Evolutionary conservation across 2,797 vertebrate species (phyloP).

Genomic region (Ctenopoma multispine): DNA sequence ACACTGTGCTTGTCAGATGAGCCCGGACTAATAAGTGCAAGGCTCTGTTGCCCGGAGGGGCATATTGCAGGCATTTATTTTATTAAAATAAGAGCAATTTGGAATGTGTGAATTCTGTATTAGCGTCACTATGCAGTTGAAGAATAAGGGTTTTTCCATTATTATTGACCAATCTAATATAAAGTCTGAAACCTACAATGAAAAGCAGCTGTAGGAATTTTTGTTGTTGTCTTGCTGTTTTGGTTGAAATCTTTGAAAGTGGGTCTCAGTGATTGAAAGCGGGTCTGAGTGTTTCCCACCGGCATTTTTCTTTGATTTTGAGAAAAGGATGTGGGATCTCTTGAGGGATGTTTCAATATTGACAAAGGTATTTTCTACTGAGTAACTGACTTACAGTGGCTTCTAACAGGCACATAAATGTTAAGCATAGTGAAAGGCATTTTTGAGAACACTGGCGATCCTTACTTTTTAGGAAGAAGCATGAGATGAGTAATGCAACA

Average conservation of each 20-base stretch:
- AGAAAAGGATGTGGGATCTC: constrained; percentile 1
- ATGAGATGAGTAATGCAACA: too few species aligned
- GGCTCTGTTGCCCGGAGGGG: constrained; percentile 40
- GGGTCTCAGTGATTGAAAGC: not conserved
- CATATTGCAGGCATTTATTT: constrained; percentile 19
- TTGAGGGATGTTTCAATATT: constrained; percentile 13
- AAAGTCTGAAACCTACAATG: not conserved
- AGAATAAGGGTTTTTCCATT: not conserved
- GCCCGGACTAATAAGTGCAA: constrained; percentile 65
- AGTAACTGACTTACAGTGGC: too few species aligned
- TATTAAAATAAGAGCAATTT: constrained; percentile 20
- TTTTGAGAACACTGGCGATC: too few species aligned
- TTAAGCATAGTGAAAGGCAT: too few species aligned
- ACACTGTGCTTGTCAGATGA: constrained; percentile 73
- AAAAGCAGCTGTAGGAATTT: not conserved
- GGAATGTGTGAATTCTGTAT: not conserved
- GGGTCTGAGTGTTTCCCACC: not conserved
- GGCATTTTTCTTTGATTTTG: constrained; percentile 2
- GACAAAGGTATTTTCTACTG: constrained; percentile 4
- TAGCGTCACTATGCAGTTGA: not conserved
- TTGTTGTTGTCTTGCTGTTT: not conserved
- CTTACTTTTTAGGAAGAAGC: too few species aligned
- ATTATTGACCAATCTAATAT: not conserved
- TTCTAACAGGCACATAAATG: too few species aligned
- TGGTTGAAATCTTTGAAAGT: not conserved